Base-by-base conservation (phyloP, 2,888 invertebrate species). In the Dasypolia templi region DNA sequence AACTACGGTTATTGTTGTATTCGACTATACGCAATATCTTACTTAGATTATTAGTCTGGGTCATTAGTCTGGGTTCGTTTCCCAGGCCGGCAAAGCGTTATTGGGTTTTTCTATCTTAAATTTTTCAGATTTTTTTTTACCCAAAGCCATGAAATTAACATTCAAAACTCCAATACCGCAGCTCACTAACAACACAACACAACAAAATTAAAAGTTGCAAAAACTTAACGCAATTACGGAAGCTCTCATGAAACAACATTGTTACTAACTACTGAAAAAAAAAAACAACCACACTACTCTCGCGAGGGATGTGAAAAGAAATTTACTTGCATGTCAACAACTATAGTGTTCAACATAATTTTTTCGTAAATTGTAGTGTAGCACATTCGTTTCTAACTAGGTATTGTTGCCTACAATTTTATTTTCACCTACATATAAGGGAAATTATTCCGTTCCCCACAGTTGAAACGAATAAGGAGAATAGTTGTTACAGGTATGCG, bases 401-500 rank as follows among this genome's bases (percentile, higher is more conserved):
- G 79, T 78, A 80, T 82, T 81, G 80, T 86, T 80, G 53, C 76
- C 75, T 64, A 78, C 78, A 87, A 75, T 81, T 81, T 80, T 79
- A 79, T 81, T 79, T 53, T 65, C 70, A 56, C 66, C 26, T 70
- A 80, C 49, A 55, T 76, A 32, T 42, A 74, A 32, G 64, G 68
- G 62, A 49, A 81, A 85, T 81, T 81, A 84, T 81, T 81, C 53
- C 39, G 51, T 74, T 75, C 53, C 75, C 61, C 66, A 58, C 59
- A 56, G 67, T 72, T 65, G 49, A 69, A 62, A 61, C 73, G 62
- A 72, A 83, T 77, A 83, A 87, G 86, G 75, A 83, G 86, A 87
- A 87, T 81, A 81, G 86, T 82, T 87, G 35, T 76, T 63, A 66
- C 86, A 83, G 80, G 83, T 81, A 85, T 79, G 46, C 42, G 70